phyloP scores from a whole-genome alignment of 2,113 vertebrate species.

The Clarias magur region DNA sequence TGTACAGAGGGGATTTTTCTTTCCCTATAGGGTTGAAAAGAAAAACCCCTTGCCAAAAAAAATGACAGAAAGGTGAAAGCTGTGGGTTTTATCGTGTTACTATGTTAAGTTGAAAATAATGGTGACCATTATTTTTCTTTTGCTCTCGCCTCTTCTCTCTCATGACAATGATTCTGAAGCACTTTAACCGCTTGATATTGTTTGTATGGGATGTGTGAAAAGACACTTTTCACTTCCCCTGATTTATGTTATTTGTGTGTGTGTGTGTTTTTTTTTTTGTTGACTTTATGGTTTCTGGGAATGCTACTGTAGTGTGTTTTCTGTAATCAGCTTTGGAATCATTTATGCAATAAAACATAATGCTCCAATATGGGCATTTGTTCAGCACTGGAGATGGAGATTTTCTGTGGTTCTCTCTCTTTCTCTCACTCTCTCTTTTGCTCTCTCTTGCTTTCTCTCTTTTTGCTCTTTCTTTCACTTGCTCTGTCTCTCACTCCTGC shows the following conservation, averaged over 20 bases:
- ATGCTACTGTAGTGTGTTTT: constrained; percentile 52
- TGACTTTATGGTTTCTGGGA: constrained; percentile 38
- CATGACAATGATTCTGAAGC: constrained; percentile 79
- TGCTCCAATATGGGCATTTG: constrained; percentile 56
- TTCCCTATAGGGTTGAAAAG: constrained; percentile 78
- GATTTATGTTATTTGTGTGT: constrained; percentile 57
- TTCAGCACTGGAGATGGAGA: constrained; percentile 67
- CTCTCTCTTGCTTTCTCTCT: constrained; percentile 29
- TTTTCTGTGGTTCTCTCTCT: constrained; percentile 63
- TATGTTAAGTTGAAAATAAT: constrained; percentile 76
- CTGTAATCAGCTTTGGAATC: constrained; percentile 75
- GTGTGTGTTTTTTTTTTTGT: constrained; percentile 51
- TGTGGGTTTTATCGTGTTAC: constrained; percentile 74
- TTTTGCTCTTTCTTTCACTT: constrained; percentile 41
- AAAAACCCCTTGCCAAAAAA: constrained; percentile 69
- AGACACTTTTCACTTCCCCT: constrained; percentile 84
- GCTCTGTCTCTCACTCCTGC: constrained; percentile 16
- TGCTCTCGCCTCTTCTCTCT: constrained; percentile 76
- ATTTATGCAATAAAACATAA: constrained; percentile 68
- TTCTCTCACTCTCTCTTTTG: constrained; percentile 52
- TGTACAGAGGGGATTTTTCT: constrained; percentile 77
- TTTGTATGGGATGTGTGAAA: constrained; percentile 77
- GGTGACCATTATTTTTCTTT: constrained; percentile 79
- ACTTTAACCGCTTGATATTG: constrained; percentile 61
- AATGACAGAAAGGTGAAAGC: constrained; percentile 80